phyloP scores from a whole-genome alignment of 2,888 invertebrate species.

The Prosapia bicincta region DNA sequence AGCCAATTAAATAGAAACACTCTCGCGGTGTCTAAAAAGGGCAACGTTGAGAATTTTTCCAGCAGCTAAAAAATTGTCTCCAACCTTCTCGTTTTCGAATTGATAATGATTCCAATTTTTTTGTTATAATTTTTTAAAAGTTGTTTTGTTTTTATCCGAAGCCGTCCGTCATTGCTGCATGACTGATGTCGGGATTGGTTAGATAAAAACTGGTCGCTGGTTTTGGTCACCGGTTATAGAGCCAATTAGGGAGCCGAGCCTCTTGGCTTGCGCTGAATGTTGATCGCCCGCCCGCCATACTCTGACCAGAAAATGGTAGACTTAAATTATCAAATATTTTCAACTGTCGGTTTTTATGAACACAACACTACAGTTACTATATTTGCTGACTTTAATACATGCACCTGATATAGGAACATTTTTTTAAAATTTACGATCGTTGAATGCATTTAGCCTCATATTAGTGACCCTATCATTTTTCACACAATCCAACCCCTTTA shows the following conservation, averaged over 20 bases:
- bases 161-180: conserved; percentile 23
- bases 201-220: conserved; percentile 22
- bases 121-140: neutral
- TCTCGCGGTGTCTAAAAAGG: conserved; percentile 24
- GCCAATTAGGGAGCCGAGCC: neutral
- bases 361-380: too few species aligned
- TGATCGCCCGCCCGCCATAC: neutral
- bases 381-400: too few species aligned
- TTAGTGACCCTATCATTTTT: too few species aligned
- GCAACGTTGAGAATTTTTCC: conserved; percentile 25
- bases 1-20: conserved; percentile 28
- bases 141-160: conserved; percentile 8
- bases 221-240: neutral
- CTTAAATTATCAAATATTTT: neutral
- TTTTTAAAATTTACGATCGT: too few species aligned
- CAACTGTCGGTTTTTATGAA: too few species aligned
- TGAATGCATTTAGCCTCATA: too few species aligned
- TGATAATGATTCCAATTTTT: neutral
- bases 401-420: too few species aligned
- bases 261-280: neutral
- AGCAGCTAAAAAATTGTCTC: conserved; percentile 11
- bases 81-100: conserved; percentile 7
- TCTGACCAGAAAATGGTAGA: neutral
- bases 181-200: conserved; percentile 15
- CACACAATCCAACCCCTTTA: too few species aligned